Percentiles rank a stretch among this genome's conserved stretches.
Evolutionary conservation across 2,797 vertebrate genomes (phyloP).

Genomic region (Chrosomus eos): DNA sequence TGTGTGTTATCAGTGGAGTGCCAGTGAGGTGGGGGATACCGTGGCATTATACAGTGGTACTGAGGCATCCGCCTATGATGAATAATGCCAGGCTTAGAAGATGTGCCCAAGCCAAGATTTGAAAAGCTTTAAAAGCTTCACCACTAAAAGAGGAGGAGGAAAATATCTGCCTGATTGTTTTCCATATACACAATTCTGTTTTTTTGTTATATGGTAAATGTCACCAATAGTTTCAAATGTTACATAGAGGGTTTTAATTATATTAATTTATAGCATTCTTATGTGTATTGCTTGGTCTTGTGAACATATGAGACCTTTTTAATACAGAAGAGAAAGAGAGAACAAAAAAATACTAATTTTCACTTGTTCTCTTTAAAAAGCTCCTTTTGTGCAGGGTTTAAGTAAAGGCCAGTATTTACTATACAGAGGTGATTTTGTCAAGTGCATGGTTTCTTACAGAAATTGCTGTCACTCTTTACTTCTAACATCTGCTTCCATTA

Average conservation of each 20-base stretch:
- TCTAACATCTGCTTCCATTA: conserved; percentile 63
- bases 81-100: conserved; percentile 55
- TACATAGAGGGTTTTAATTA: not conserved
- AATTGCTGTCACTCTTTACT: conserved; percentile 44
- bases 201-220: conserved; percentile 5
- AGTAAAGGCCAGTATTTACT: conserved; percentile 37
- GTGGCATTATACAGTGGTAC: conserved; percentile 54
- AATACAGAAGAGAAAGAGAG: not conserved
- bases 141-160: conserved; percentile 14
- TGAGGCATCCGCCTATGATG: conserved; percentile 35
- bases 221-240: not conserved
- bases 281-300: not conserved
- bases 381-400: not conserved
- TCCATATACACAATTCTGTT: not conserved
- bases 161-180: conserved; percentile 27
- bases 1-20: conserved; percentile 60
- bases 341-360: not conserved
- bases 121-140: conserved; percentile 48
- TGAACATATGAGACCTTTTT: not conserved
- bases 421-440: conserved; percentile 31
- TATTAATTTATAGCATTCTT: not conserved
- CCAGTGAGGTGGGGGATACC: conserved; percentile 58
- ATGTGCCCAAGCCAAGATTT: conserved; percentile 55
- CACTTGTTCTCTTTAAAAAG: not conserved
- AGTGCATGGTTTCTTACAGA: conserved; percentile 40